These are phyloP conservation scores for Bilobella aurantiaca DNA, from an alignment of 1,140 invertebrate species.

Conservation along the genomic window DNA sequence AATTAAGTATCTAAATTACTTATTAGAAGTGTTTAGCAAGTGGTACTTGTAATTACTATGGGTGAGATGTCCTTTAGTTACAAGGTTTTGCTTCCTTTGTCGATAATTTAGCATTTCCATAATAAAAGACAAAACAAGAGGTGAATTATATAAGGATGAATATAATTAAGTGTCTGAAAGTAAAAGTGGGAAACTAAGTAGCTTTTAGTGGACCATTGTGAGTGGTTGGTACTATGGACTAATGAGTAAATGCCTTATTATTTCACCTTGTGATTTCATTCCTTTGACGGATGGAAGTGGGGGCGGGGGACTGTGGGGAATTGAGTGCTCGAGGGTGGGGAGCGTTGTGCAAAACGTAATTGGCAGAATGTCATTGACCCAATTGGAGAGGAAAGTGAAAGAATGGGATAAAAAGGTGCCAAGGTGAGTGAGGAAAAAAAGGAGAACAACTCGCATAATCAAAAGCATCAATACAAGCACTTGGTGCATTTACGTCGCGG, in stretches of 20 bases:
- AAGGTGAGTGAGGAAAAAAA: slow-evolving; percentile 25
- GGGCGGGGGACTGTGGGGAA: neutral
- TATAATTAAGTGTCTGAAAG: neutral
- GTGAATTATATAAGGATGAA: neutral
- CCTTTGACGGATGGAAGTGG: neutral
- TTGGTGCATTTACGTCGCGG: too few relatives aligned
- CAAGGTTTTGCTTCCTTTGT: too few relatives aligned
- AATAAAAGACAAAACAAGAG: neutral
- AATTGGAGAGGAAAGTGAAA: slow-evolving; percentile 23
- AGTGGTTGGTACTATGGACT: neutral
- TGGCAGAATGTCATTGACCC: slow-evolving; percentile 34
- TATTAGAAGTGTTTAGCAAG: too few relatives aligned
- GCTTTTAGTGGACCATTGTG: too few relatives aligned
- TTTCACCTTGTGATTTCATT: slow-evolving; percentile 5
- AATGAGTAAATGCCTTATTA: slow-evolving; percentile 1
- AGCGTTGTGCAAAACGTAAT: neutral
- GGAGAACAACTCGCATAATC: neutral
- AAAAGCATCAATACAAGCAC: neutral
- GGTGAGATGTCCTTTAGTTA: too few relatives aligned
- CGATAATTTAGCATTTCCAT: neutral
- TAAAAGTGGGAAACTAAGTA: neutral
- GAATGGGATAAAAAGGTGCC: slow-evolving; percentile 31
- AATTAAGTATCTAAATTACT: too few relatives aligned
- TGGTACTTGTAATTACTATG: too few relatives aligned
- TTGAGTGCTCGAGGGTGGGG: neutral